Base-by-base conservation (phyloP, 2,113 vertebrate species). In the Calypte anna region DNA sequence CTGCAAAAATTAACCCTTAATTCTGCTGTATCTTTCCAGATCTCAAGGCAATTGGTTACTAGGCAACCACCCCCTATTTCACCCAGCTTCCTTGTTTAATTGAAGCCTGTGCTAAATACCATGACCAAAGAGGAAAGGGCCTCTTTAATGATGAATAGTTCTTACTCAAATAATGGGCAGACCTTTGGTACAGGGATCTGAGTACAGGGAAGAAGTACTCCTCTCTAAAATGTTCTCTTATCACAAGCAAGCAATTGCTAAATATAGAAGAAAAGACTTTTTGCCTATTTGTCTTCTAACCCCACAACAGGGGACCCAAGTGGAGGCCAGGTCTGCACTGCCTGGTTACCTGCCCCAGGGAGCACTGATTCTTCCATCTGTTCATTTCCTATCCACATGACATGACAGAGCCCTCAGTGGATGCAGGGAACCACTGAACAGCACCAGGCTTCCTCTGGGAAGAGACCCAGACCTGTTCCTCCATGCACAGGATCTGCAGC, bases 1-100 rank as follows among this genome's bases (percentile, higher is more conserved):
- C 90, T 89, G 86, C 44, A 86, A 93, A 96, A 92, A 82, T 88
- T 96, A 95, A 96, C 93, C 89, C 94, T 80, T 94, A 58, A 55
- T 67, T 92, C 62, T 78, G 57, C 30, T 21, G 3, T 58, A 46
- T 72, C 48, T 80, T 93, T 94, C 54, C 82, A 91, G 64, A 77
- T 91, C 72, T 90, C 68, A 90, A 91, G 67, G 82, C 67, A 91
- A 59, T 62, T 55, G 48, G 94, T 90, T 88, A 74, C 95, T 74
- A 96, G 69, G 92, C 92, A 96, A 97, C 82, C 46, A 85, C 14
- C 14, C 77, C 79, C 48, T 53, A 44, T 53, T 85, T 91, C 88
- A 46, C 67, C 7, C 0, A 3, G 20, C 38, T 84, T 50, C 28
- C 84, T 88, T 83, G 48, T n/a, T 86, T 94, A 97, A 97, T 93